Conservation (phyloP, 1,140 invertebrate species). For the Amphibalanus amphitrite region DNA sequence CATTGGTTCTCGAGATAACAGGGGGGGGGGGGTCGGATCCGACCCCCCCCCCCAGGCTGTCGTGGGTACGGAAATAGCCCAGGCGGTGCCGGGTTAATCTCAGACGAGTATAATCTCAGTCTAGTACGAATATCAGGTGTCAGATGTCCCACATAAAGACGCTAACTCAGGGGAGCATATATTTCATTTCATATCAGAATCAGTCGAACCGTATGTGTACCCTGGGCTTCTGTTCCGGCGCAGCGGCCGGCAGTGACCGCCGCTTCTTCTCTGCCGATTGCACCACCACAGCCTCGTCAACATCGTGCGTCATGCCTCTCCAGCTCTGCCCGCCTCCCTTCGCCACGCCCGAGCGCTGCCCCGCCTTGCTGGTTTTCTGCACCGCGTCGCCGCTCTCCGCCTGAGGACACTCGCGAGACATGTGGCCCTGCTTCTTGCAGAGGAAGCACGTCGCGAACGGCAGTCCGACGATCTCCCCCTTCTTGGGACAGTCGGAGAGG, state of each 20-base stretch:
- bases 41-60: too few relatives aligned
- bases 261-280: not conserved
- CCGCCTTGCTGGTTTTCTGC: not conserved
- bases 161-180: too few relatives aligned
- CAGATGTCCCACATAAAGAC: too few relatives aligned
- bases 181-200: too few relatives aligned
- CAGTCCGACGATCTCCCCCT: not conserved
- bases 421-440: not conserved
- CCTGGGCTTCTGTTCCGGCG: not conserved
- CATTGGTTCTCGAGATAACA: too few relatives aligned
- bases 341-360: too few relatives aligned
- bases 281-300: not conserved
- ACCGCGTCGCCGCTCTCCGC: not conserved
- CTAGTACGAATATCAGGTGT: too few relatives aligned
- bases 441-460: conserved; percentile 2
- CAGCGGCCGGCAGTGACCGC: too few relatives aligned
- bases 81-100: too few relatives aligned
- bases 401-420: not conserved
- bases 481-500: conserved; percentile 1
- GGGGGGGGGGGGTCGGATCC: too few relatives aligned
- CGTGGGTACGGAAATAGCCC: too few relatives aligned
- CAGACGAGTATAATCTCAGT: too few relatives aligned
- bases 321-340: not conserved
- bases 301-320: not conserved
- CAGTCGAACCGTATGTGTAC: not conserved